These are phyloP conservation scores for Tetraneura akinire DNA, from an alignment of 1,140 invertebrate genomes.

Conservation along the genomic window DNA sequence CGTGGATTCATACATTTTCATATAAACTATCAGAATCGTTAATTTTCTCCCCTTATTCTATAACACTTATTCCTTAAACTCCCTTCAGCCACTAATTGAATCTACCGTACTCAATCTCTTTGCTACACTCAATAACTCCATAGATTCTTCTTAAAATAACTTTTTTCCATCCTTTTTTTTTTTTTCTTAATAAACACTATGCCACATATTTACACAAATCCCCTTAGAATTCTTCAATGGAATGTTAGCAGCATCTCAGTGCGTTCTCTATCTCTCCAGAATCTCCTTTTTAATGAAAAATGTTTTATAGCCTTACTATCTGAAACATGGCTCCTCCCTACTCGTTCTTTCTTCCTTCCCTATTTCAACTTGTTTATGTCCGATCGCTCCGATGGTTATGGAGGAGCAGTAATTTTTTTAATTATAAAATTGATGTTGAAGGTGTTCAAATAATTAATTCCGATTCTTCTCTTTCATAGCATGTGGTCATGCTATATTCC, in stretches of 20 bases:
- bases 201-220: too few species aligned
- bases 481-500: too few species aligned
- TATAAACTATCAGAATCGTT: not conserved
- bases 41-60: not conserved
- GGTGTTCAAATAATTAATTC: not conserved
- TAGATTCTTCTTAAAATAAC: too few species aligned
- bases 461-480: not conserved
- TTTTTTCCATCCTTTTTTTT: too few species aligned
- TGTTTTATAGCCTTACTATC: not conserved
- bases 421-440: not conserved
- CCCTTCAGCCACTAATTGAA: not conserved
- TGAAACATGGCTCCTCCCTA: not conserved
- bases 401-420: not conserved
- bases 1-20: too few species aligned
- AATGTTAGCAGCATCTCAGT: too few species aligned
- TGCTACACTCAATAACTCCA: not conserved
- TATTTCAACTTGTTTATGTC: not conserved
- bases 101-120: not conserved
- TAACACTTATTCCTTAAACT: not conserved
- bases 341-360: not conserved
- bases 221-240: too few species aligned
- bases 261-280: not conserved
- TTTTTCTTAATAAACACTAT: too few species aligned
- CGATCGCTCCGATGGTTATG: not conserved
- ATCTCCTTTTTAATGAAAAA: not conserved